Evolutionary conservation across 2,888 invertebrate species (phyloP).

Genomic region (Trachelus stipa): DNA sequence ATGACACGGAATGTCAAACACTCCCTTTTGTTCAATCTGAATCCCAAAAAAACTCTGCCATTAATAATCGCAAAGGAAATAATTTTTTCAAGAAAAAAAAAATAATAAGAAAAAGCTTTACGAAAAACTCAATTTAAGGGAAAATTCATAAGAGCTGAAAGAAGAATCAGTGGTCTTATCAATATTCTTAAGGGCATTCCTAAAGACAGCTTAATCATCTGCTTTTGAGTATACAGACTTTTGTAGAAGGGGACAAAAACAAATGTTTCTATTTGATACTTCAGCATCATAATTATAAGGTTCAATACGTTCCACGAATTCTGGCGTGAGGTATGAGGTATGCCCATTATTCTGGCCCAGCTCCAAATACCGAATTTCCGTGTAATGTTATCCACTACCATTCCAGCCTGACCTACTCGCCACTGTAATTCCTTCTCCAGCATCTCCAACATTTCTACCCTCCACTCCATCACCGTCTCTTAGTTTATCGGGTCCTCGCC

Average conservation of each 20-base stretch:
- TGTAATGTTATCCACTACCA: not conserved
- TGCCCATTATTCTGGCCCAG: conserved; percentile 43
- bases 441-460: not conserved
- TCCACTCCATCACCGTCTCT: not conserved
- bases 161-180: not conserved
- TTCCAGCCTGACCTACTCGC: not conserved
- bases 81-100: not conserved
- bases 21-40: not conserved
- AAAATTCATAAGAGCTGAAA: not conserved
- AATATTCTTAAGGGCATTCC: not conserved
- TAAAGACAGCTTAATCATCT: not conserved
- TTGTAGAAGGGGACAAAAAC: not conserved
- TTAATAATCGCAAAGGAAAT: not conserved
- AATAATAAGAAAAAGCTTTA: not conserved
- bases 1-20: not conserved
- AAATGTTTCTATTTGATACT: not conserved
- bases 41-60: not conserved
- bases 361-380: conserved; percentile 40
- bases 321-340: conserved; percentile 41
- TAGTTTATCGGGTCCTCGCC: not conserved
- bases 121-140: not conserved
- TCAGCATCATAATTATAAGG: not conserved
- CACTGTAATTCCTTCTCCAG: not conserved
- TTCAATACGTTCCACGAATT: conserved; percentile 26
- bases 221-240: not conserved